Base-by-base conservation (phyloP, 1,140 invertebrate genomes). In the Heliconius nattereri region DNA sequence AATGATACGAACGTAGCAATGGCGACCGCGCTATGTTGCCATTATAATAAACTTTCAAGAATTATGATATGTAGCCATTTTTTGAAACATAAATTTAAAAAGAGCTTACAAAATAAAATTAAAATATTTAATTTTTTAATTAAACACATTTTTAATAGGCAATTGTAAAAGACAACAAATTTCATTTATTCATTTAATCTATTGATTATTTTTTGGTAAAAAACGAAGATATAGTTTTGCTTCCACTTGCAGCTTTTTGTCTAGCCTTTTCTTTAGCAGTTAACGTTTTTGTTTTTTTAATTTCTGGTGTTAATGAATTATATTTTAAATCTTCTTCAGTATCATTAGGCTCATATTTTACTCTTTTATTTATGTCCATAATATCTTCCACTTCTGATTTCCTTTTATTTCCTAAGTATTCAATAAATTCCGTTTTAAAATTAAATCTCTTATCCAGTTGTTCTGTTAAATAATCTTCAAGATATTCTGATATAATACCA, bases 181-280 rank as follows among this genome's bases (percentile, higher is more conserved):
- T n/a, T 57, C 2, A 52, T 52, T 52, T 19, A 20, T n/a, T 57
- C 9, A 52, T 52, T 52, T 19, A 52, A 20, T 49, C 3, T 26
- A 71, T 72, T 86, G 82, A 78, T 81, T 37, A 92, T 82, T 94
- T 94, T 83, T 94, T 95, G 16, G 84, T 84, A 87, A 97, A 97
- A 91, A 97, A 97, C 72, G 95, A 96, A 35, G 96, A 96, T 87
- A 97, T 97, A 85, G 95, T 97, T 92, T 97, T 97, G 29, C 96
- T 96, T 66, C 96, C 96, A 85, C 94, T 95, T 35, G 97, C 97
- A 78, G 97, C 96, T 87, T 97, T 97, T 81, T 96, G 96, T 88
- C 96, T 94, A 2, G 96, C 95, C 83, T 97, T 96, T 86, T 97
- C 97, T 90, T 97, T 97, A 29, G 96, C 95, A 20, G 90, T 83